Conservation (phyloP, 2,888 invertebrate species). For the Acanthosepion pharaonis region DNA sequence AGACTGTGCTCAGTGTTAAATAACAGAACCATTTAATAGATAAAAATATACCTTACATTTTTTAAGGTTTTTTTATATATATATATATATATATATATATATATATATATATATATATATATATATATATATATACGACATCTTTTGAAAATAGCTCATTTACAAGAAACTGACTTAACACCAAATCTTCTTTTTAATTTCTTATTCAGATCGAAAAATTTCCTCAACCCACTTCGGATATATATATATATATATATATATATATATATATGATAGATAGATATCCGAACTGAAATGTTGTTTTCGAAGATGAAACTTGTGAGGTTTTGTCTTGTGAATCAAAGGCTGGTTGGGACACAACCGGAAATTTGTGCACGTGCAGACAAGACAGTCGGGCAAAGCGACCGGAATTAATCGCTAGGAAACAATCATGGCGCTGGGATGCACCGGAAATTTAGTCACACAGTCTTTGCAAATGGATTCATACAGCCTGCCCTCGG, state of each 20-base stretch:
- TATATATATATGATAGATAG: not conserved
- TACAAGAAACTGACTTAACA: no score
- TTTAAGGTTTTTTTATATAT: no score
- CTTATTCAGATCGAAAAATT: no score
- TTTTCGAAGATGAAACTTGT: not conserved
- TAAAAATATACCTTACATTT: no score
- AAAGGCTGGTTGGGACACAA: not conserved
- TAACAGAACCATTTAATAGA: no score
- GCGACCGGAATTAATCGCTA: not conserved
- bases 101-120: no score
- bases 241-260: not conserved
- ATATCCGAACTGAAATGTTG: not conserved
- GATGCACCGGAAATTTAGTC: conserved; percentile 21
- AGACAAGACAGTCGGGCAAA: not conserved
- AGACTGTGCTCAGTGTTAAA: no score
- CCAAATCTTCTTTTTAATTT: no score
- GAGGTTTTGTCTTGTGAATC: not conserved
- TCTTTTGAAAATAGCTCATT: no score
- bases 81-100: no score
- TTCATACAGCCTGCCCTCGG: not conserved
- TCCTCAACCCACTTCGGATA: no score
- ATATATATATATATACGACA: no score
- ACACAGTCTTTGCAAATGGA: not conserved
- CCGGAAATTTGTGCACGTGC: not conserved
- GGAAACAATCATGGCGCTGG: not conserved